These are phyloP conservation scores for Pogonocichla stellata DNA, from an alignment of 2,113 vertebrate genomes.

Conservation along the genomic window DNA sequence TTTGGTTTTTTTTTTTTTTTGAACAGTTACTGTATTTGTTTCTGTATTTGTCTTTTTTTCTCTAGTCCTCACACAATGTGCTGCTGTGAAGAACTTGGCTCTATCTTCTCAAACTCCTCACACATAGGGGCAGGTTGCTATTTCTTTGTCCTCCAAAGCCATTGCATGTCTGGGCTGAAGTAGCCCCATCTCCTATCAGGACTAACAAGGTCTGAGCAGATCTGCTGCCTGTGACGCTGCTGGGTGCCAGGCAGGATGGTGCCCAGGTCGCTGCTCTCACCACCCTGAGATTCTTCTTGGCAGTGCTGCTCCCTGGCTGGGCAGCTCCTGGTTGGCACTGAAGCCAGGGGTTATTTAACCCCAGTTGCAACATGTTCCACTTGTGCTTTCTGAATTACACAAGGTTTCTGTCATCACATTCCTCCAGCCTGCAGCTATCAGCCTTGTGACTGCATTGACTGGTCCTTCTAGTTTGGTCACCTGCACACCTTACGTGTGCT, in stretches of 20 bases:
- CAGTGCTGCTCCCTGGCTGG: neutral
- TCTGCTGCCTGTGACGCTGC: neutral
- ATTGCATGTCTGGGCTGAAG: neutral
- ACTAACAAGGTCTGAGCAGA: neutral
- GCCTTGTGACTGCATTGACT: neutral
- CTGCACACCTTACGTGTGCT: neutral
- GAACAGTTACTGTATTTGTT: neutral
- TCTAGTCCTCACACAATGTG: neutral
- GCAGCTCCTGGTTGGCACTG: neutral
- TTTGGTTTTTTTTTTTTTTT: too few relatives aligned
- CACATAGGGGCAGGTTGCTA: neutral
- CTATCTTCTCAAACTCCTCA: neutral
- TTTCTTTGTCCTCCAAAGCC: neutral
- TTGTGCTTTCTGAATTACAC: neutral
- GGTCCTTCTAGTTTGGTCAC: neutral
- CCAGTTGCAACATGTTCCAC: neutral
- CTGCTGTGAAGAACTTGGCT: neutral
- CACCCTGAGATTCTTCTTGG: neutral
- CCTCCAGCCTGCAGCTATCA: neutral
- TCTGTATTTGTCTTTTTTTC: neutral
- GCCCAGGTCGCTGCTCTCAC: accelerated
- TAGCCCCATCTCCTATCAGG: neutral
- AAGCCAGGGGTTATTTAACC: neutral
- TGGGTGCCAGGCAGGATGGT: neutral
- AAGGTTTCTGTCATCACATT: neutral